phyloP scores from a whole-genome alignment of 2,888 invertebrate genomes.

The Biston stratarius region DNA sequence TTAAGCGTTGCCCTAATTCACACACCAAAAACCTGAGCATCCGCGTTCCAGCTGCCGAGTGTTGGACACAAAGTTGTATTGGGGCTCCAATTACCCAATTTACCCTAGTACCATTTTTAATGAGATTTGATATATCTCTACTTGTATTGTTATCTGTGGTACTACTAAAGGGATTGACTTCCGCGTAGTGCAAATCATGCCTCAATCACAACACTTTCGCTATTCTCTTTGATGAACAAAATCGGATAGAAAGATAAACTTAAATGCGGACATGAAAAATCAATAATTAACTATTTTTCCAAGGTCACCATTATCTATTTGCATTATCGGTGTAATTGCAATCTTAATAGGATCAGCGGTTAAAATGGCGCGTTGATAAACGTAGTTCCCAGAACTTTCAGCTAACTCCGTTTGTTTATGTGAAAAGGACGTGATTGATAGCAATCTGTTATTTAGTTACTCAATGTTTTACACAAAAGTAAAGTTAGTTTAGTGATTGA shows the following conservation, averaged over 20 bases:
- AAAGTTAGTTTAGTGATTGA: constrained; percentile 3
- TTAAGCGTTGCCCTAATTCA: too few relatives aligned
- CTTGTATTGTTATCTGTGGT: too few relatives aligned
- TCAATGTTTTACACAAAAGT: constrained; percentile 25
- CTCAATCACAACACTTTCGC: not conserved
- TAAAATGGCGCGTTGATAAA: constrained; percentile 27
- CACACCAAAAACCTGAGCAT: too few relatives aligned
- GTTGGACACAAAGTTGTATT: too few relatives aligned
- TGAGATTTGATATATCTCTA: too few relatives aligned
- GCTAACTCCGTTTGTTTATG: constrained; percentile 17
- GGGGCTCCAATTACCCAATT: too few relatives aligned
- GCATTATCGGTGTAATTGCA: constrained; percentile 26
- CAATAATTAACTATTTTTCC: constrained; percentile 21
- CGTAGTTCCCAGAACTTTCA: constrained; percentile 32
- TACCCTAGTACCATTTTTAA: too few relatives aligned
- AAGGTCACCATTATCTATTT: constrained; percentile 16
- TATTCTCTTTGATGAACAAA: constrained; percentile 23
- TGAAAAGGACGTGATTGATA: constrained; percentile 33
- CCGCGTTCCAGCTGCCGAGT: too few relatives aligned
- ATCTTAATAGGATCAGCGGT: constrained; percentile 32
- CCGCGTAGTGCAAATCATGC: not conserved
- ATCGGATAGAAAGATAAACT: constrained; percentile 12
- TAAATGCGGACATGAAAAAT: constrained; percentile 29
- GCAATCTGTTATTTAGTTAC: constrained; percentile 19
- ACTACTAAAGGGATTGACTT: not conserved